Evolutionary conservation across 2,113 vertebrate genomes (phyloP), one percentile per base, ranked within the genome.

Genomic region (Barnardius zonarius): DNA sequence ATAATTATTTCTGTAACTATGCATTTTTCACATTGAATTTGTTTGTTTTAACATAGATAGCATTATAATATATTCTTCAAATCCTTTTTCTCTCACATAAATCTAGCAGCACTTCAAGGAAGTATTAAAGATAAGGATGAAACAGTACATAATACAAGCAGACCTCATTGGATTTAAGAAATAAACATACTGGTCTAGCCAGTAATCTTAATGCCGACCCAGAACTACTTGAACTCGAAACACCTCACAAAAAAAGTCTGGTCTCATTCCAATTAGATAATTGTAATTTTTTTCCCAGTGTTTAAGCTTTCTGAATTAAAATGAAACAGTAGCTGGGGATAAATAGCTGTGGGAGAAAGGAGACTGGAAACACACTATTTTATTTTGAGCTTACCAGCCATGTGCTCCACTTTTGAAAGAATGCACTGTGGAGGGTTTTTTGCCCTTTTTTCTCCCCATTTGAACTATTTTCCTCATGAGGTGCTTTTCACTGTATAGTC

Each of bases 381-480:
- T 67, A 72, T 62, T 74, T 13, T 66, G 33, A 48, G 48, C 0
- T 72, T 73, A 51, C 11, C 33, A 85, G 33, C 2, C 2, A 61
- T 67, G 61, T 73, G 2, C 10, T 79, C 16, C 17, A 37, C 13
- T 89, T 87, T 23, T 66, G 19, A 35, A 77, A 69, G 5, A 68
- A 55, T 9, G 5, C 35, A 7, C 0, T 62, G 10, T 0, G 22
- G n/a, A 35, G 33, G 57, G 0, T 2, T 37, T 49, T 30, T 28
- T 12, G 4, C 8, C 7, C 6, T 19, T 19, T 8, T 10, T 23
- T 22, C 1, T 0, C 1, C 2, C 10, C 7, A 3, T 44, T 85
- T 35, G 46, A 79, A 8, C 4, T 49, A 3, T 52, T 55, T 75
- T 79, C 8, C 16, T 76, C 69, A 27, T 61, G 31, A 48, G 13